A percentile compares a stretch with the other conserved stretches of the same genome.
Evolutionary conservation across 2,113 vertebrate genomes (phyloP).

Genomic region (Podarcis cretensis): DNA sequence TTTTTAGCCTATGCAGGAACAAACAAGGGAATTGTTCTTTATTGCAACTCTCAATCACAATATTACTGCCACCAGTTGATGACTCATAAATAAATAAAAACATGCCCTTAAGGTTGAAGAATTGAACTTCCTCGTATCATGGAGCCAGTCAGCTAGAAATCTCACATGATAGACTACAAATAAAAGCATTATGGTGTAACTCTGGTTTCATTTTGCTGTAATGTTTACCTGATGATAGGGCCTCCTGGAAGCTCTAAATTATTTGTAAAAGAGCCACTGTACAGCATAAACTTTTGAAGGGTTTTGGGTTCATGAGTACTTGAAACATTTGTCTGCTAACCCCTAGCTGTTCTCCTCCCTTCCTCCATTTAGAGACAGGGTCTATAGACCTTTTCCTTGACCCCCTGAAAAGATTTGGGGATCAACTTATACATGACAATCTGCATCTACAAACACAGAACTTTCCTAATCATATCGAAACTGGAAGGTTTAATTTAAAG

Average conservation of each 20-base stretch:
- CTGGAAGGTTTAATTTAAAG: not conserved
- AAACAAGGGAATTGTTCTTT: not conserved
- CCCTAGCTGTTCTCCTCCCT: not conserved
- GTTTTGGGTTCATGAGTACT: not conserved
- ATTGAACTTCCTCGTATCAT: not conserved
- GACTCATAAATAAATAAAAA: not conserved
- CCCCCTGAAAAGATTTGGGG: not conserved
- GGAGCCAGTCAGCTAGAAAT: slow-evolving; percentile 28
- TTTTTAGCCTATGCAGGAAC: not conserved
- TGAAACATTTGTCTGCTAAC: accelerated
- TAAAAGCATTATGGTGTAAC: slow-evolving; percentile 34
- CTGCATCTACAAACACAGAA: not conserved
- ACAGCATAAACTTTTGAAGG: not conserved
- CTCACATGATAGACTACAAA: slow-evolving; percentile 40
- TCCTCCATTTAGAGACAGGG: not conserved
- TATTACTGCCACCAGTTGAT: not conserved
- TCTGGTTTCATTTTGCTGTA: not conserved
- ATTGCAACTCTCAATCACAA: slow-evolving; percentile 10
- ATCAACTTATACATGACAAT: not conserved
- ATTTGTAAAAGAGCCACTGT: not conserved
- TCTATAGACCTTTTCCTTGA: not conserved
- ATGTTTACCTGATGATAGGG: not conserved
- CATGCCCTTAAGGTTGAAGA: slow-evolving; percentile 30
- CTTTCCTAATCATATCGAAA: not conserved
- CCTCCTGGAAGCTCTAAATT: not conserved